Evolutionary conservation across 1,140 invertebrate species (phyloP).

Genomic region (Ostrea edulis): DNA sequence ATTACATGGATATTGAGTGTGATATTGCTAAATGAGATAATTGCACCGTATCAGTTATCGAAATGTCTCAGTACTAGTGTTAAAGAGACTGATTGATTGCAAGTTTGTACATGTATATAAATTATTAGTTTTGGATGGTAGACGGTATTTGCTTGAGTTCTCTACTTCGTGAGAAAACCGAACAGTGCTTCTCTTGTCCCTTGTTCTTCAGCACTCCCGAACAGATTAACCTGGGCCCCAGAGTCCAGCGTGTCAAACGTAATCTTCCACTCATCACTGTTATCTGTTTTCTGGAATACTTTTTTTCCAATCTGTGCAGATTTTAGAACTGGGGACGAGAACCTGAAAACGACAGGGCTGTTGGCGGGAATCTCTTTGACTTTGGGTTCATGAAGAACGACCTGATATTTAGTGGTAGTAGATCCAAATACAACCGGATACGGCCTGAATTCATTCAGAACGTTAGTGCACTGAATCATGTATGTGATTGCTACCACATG

Average conservation of each 20-base stretch:
- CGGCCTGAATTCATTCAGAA: background rate
- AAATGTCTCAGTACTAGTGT: too few relatives aligned
- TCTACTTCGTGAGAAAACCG: background rate
- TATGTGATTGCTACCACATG: conserved; percentile 11
- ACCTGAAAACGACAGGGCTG: conserved; percentile 28
- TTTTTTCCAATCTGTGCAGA: background rate
- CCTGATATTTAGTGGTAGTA: background rate
- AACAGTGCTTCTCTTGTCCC: background rate
- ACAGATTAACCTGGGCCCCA: conserved; percentile 12
- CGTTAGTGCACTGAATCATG: conserved; percentile 22
- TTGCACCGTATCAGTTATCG: too few relatives aligned
- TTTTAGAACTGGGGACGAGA: conserved; percentile 31
- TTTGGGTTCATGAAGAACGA: conserved; percentile 41
- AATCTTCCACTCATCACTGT: conserved; percentile 9
- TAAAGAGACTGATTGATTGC: too few relatives aligned
- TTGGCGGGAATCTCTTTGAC: conserved; percentile 33
- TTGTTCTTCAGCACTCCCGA: conserved; percentile 13
- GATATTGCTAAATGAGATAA: too few relatives aligned
- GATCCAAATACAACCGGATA: background rate
- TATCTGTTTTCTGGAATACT: background rate
- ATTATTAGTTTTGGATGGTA: too few relatives aligned
- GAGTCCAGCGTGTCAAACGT: conserved; percentile 8
- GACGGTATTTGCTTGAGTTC: too few relatives aligned
- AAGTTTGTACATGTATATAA: too few relatives aligned
- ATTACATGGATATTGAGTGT: too few relatives aligned